These are phyloP conservation scores for Machimus atricapillus DNA, from an alignment of 2,888 invertebrate species.

Conservation along the genomic window DNA sequence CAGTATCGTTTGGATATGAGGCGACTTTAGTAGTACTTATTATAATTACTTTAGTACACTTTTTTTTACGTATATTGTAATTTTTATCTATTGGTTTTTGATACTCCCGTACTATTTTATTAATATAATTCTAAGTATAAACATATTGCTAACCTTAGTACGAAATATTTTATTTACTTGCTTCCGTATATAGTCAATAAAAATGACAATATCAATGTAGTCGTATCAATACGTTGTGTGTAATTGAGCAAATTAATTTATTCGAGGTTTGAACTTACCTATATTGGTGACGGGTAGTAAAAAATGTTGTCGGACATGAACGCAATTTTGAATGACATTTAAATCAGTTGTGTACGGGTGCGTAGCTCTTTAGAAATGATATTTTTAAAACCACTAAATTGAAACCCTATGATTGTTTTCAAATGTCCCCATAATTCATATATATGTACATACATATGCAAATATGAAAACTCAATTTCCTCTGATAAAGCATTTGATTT, in stretches of 20 bases:
- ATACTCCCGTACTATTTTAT: too few species aligned
- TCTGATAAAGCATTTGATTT: neutral
- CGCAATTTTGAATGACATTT: neutral
- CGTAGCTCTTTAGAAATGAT: neutral
- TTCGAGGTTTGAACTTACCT: neutral
- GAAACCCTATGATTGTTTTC: neutral
- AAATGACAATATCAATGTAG: neutral
- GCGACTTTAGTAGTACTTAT: too few species aligned
- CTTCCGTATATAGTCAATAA: too few species aligned
- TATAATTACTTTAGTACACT: too few species aligned
- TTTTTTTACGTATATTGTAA: too few species aligned
- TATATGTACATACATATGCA: neutral
- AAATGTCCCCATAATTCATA: neutral
- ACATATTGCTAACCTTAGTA: too few species aligned
- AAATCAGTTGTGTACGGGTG: neutral
- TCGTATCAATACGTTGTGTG: too few species aligned
- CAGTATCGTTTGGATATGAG: too few species aligned
- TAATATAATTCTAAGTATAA: too few species aligned
- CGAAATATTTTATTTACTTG: too few species aligned
- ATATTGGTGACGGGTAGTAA: neutral
- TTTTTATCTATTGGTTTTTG: too few species aligned
- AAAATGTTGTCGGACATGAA: neutral
- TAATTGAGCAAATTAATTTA: neutral
- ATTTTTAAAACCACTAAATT: neutral
- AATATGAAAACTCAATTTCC: neutral